Base-by-base conservation (phyloP, 1,140 invertebrate species). In the Aphelinus certus region DNA sequence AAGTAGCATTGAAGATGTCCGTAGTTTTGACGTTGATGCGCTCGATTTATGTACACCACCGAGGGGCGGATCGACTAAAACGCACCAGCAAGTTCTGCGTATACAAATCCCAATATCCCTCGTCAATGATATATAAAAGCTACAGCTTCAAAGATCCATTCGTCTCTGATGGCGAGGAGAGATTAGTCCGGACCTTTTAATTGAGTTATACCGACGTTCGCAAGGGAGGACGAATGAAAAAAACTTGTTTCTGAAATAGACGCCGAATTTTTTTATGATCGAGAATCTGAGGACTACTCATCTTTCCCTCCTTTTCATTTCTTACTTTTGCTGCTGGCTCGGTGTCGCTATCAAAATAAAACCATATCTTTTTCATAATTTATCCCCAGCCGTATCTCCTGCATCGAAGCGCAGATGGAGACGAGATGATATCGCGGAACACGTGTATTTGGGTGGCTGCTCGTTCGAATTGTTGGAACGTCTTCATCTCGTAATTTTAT, bases 211-310 rank as follows among this genome's bases (percentile, higher is more conserved):
- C 46, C 48, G 76, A 61, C 10, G 67, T 73, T 76, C 74, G 76
- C 63, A 71, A 69, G 77, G 47, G 64, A n/a, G 49, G 49, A 43
- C 2, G 64, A 49, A 53, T 26, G 53, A 68, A 56, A 58, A 67
- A 72, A 63, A 76, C 64, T 63, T 47, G 72, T 74, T 74, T 49
- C 53, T 72, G 53, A 69, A 69, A 61, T 74, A 74, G 72, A 74
- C 51, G 65, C 72, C 63, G 63, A 74, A 74, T 74, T 74, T 69
- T 53, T 69, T 74, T 74, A 74, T 63, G 72, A 74, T 68, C 63
- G 58, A 61, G 65, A 62, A 58, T 49, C 69, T 42, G 62, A 73
- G 71, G 43, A 42, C 71, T 66, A 73, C 71, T 73, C 71, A 66
- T 73, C 71, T 66, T 73, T 73, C 62, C n/a, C n/a, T 9, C 63